These are phyloP conservation scores for Psammodynastes pulverulentus DNA, from an alignment of 2,113 vertebrate species.

Conservation along the genomic window DNA sequence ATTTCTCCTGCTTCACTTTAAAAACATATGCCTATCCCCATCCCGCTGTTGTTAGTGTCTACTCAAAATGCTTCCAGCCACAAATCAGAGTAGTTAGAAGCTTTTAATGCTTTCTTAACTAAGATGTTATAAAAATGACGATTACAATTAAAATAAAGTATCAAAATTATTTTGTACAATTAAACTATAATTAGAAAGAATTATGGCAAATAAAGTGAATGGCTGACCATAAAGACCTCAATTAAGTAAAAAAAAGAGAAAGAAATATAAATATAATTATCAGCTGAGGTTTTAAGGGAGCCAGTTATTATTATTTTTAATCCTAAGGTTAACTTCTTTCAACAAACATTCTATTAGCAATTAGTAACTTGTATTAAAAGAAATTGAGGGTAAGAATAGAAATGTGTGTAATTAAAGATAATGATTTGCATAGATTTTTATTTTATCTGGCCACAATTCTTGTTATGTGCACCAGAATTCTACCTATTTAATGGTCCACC, in stretches of 20 bases:
- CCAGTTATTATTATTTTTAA: not conserved
- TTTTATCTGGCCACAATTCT: not conserved
- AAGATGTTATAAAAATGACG: constrained; percentile 7
- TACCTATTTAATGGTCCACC: not conserved
- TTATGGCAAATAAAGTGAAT: not conserved
- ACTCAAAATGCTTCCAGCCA: not conserved
- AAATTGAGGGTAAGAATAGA: not conserved
- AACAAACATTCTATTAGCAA: not conserved
- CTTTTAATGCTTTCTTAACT: not conserved
- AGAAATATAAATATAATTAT: not conserved
- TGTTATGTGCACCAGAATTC: not conserved
- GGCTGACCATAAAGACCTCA: not conserved
- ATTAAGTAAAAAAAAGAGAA: not conserved
- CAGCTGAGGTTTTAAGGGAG: not conserved
- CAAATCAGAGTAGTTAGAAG: constrained; percentile 18
- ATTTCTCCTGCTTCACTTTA: not conserved
- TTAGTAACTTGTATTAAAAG: not conserved
- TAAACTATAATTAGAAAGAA: constrained; percentile 18
- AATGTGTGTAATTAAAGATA: not conserved
- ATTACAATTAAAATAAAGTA: constrained; percentile 15
- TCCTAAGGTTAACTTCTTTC: not conserved
- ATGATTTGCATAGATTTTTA: not conserved
- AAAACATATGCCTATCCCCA: not conserved
- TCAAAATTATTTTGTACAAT: constrained; percentile 17
- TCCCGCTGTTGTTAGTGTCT: not conserved